Conservation (phyloP, 2,888 invertebrate genomes). For the Aphidoletes aphidimyza region DNA sequence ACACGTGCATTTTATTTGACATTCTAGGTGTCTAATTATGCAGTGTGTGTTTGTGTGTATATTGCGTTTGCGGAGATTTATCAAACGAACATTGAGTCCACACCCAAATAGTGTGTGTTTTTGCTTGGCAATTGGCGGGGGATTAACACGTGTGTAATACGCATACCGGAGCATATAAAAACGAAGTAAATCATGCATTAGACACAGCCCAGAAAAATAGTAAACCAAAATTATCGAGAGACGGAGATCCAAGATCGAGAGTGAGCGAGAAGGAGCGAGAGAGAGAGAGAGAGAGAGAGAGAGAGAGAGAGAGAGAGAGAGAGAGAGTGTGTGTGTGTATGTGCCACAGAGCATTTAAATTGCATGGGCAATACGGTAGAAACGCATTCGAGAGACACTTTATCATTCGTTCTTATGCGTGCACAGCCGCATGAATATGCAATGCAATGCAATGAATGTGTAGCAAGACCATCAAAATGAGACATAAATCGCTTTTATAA, state of each 20-base stretch:
- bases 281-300: no score
- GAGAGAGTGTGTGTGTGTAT: no score
- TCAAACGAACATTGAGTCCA: constrained; percentile 13
- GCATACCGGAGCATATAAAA: neutral
- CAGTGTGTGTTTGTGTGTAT: no score
- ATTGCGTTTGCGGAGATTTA: neutral
- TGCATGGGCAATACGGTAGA: neutral
- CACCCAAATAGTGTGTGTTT: constrained; percentile 30
- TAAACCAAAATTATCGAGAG: neutral
- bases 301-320: no score
- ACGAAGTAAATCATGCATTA: constrained; percentile 11
- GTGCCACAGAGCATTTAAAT: neutral
- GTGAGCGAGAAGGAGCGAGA: no score
- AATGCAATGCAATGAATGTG: neutral
- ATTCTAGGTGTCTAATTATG: neutral
- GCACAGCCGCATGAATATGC: neutral
- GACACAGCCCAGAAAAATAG: constrained; percentile 48
- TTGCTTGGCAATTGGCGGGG: constrained; percentile 26
- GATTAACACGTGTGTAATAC: neutral
- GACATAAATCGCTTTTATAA: constrained; percentile 49
- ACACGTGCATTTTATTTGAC: constrained; percentile 8
- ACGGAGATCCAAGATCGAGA: no score
- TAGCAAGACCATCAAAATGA: neutral
- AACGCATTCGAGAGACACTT: constrained; percentile 1
- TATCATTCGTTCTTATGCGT: neutral